Conservation (phyloP, 2,113 vertebrate genomes). For the Microcebus lehilahytsara region DNA sequence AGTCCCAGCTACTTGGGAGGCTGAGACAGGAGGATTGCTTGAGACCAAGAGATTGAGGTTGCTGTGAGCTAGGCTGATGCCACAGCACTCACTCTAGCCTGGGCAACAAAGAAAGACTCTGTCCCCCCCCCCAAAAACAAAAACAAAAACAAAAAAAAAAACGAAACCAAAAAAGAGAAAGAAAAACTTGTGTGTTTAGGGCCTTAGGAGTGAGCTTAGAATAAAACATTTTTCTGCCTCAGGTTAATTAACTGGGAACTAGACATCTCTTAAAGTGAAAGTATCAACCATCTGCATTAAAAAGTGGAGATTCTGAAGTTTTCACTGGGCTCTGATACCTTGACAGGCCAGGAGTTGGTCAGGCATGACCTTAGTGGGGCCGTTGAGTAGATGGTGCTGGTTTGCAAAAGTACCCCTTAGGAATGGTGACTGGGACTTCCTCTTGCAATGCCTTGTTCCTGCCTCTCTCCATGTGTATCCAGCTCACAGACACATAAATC, state of each 20-base stretch:
- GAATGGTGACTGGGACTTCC: too few relatives aligned
- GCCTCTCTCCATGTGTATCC: neutral
- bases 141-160: too few relatives aligned
- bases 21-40: too few relatives aligned
- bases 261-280: neutral
- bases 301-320: neutral
- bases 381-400: accelerated
- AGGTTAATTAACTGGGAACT: neutral
- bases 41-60: too few relatives aligned
- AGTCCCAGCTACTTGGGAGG: too few relatives aligned
- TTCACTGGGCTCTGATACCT: neutral
- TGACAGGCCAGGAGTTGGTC: neutral
- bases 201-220: neutral
- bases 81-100: too few relatives aligned
- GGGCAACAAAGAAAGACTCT: too few relatives aligned
- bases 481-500: neutral
- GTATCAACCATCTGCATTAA: neutral
- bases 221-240: neutral
- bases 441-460: neutral
- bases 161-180: neutral
- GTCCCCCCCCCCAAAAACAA: too few relatives aligned
- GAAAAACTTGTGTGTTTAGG: neutral
- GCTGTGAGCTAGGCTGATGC: too few relatives aligned
- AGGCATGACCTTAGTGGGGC: neutral
- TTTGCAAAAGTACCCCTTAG: neutral